Percentiles rank a stretch among this genome's conserved stretches.
Evolutionary conservation across 1,140 invertebrate genomes (phyloP).

Genomic region (Pachypsylla venusta): DNA sequence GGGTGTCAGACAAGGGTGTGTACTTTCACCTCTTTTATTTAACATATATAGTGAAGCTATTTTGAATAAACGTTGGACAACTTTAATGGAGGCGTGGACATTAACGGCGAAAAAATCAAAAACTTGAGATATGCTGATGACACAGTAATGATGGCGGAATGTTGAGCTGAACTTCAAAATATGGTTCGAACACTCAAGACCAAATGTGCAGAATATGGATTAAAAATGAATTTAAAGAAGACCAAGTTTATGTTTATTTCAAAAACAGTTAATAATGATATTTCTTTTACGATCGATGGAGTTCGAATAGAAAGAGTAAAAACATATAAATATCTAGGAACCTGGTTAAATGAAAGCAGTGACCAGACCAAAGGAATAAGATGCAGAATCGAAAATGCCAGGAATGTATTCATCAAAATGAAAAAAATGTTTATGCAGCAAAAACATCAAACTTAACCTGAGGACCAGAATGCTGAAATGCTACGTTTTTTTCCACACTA

Average conservation of each 20-base stretch:
- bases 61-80: slow-evolving; percentile 1
- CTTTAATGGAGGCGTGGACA: slow-evolving; percentile 2
- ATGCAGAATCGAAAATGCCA: slow-evolving; percentile 8
- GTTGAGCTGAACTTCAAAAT: background rate
- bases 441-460: background rate
- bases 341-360: slow-evolving; percentile 5
- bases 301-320: background rate
- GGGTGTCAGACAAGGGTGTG: slow-evolving; percentile 12
- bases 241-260: slow-evolving; percentile 10
- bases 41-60: slow-evolving; percentile 14
- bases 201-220: slow-evolving; percentile 7
- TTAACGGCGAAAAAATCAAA: slow-evolving; percentile 3
- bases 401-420: slow-evolving; percentile 10
- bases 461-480: background rate
- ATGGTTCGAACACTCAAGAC: background rate
- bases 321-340: background rate
- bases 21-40: slow-evolving; percentile 9
- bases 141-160: slow-evolving; percentile 2
- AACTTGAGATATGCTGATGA: slow-evolving; percentile 14
- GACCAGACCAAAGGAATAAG: slow-evolving; percentile 11
- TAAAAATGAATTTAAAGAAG: slow-evolving; percentile 11
- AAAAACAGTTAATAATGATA: background rate
- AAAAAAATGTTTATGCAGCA: slow-evolving; percentile 1
- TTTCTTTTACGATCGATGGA: slow-evolving; percentile 10
- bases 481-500: background rate